Evolutionary conservation across 2,113 vertebrate species (phyloP), one percentile per base, ranked within the genome.

Genomic region (Sander vitreus): DNA sequence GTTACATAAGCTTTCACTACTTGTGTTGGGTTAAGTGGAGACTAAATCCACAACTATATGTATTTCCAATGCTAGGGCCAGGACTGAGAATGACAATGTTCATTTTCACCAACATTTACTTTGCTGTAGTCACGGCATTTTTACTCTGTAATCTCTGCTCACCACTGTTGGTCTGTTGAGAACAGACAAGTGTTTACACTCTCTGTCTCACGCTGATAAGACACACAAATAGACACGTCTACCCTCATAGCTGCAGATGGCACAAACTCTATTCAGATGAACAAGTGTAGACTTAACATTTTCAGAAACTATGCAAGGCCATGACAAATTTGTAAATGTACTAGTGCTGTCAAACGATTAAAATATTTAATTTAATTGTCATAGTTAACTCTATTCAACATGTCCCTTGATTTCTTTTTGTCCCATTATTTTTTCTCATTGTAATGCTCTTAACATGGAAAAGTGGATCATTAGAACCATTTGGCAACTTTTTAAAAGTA

Each of bases 191-290:
- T 6, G 23, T 47, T 47, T 4, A 23, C 48, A n/a, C 15, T 25
- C 5, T 27, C 19, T 23, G 55, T 51, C 73, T 73, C 67, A 60
- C 2, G 47, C 66, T 76, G 73, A 85, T 80, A 65, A 70, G n/a
- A 70, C 47, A 21, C 15, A 68, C 14, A 0, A 6, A 51, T 4
- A 65, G 72, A 65, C 64, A 53, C 63, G 64, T 75, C 57, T 18
- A 19, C 11, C 19, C 21, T 23, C 45, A 0, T 1, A 15, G 15
- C 67, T 66, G 13, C 45, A 72, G 25, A 39, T 27, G 5, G 33
- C 19, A 47, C n/a, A n/a, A 2, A 5, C 7, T 25, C 19, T 18
- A 18, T 27, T 33, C 0, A 14, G 13, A 36, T 9, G n/a, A 62
- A 36, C 47, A 68, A 23, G 19, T 54, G 36, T n/a, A 43, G 6